Evolutionary conservation across 2,888 invertebrate genomes (phyloP).

Genomic region (Lamellibrachia satsuma): DNA sequence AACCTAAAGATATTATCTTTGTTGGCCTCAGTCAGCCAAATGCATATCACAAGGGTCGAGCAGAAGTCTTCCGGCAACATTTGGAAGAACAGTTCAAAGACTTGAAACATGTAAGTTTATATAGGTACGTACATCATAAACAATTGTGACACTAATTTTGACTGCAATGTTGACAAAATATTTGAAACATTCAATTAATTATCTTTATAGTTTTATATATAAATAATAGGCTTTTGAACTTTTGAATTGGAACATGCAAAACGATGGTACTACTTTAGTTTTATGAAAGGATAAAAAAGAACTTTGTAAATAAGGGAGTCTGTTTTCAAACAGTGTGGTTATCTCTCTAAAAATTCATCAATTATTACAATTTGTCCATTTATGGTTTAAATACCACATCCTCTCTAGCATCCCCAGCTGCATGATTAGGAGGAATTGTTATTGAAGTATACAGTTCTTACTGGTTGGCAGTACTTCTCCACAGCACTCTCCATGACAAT

Average conservation of each 20-base stretch:
- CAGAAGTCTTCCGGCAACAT: slow-evolving; percentile 10
- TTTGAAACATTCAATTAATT: neutral
- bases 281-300: too few species aligned
- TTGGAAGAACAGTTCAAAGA: slow-evolving; percentile 10
- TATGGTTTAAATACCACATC: too few species aligned
- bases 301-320: too few species aligned
- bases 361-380: too few species aligned
- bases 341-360: too few species aligned
- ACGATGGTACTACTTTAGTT: too few species aligned
- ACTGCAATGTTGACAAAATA: neutral
- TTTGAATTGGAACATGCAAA: neutral
- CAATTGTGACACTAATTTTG: neutral
- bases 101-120: neutral
- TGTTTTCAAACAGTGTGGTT: too few species aligned
- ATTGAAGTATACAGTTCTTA: neutral
- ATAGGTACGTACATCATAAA: neutral
- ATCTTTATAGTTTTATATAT: neutral
- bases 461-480: neutral
- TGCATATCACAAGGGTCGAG: neutral
- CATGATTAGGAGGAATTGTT: neutral
- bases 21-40: neutral
- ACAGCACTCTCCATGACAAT: neutral
- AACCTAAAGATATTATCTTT: neutral
- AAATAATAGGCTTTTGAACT: neutral
- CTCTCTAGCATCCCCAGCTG: too few species aligned